These are phyloP conservation scores for Pongo pygmaeus DNA, from an alignment of 2,113 vertebrate species.

Conservation along the genomic window DNA sequence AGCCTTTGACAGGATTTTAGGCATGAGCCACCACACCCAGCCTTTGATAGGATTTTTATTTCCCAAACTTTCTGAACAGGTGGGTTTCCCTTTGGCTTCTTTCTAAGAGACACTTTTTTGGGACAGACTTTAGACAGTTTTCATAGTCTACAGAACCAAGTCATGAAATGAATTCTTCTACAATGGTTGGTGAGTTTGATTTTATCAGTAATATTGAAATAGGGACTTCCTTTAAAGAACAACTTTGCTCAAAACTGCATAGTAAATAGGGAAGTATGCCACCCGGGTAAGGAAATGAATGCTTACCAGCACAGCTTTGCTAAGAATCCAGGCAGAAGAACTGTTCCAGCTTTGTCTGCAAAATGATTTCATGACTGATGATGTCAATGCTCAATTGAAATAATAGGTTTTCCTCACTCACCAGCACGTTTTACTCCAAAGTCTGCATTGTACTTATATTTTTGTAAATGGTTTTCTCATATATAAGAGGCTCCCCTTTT, in stretches of 20 bases:
- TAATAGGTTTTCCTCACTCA: neutral
- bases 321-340: neutral
- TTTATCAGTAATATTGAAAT: neutral
- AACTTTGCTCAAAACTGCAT: neutral
- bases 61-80: neutral
- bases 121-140: neutral
- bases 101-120: neutral
- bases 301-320: neutral
- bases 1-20: neutral
- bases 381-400: neutral
- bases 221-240: neutral
- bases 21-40: no score
- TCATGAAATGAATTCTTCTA: neutral
- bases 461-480: neutral
- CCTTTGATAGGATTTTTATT: neutral
- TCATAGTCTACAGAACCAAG: neutral
- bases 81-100: neutral
- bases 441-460: neutral
- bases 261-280: neutral
- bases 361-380: neutral
- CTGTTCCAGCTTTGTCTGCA: neutral
- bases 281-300: neutral
- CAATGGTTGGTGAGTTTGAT: no score
- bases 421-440: neutral
- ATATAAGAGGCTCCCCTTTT: neutral